Evolutionary conservation across 2,888 invertebrate genomes (phyloP).

Genomic region (Idaea straminata): DNA sequence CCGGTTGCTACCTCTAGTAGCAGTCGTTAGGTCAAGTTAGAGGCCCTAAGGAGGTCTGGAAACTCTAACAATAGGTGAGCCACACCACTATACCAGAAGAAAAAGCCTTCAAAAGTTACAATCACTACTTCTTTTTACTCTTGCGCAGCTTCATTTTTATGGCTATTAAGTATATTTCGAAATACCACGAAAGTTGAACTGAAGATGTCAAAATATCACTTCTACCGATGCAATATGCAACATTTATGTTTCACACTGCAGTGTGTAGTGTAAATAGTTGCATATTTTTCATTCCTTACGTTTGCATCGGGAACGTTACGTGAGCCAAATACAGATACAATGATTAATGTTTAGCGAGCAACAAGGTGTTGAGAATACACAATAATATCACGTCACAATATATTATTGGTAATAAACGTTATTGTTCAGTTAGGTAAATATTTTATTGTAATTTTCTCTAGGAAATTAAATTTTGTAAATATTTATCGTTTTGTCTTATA

Average conservation of each 20-base stretch:
- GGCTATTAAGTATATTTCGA: neutral
- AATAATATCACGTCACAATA: neutral
- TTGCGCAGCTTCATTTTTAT: neutral
- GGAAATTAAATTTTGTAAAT: neutral
- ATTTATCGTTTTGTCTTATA: neutral
- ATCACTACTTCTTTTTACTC: too few relatives aligned
- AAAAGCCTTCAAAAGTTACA: too few relatives aligned
- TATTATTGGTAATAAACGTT: neutral
- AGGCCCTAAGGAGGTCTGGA: too few relatives aligned
- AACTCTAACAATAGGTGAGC: too few relatives aligned
- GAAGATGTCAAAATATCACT: neutral
- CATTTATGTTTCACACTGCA: conserved; percentile 18
- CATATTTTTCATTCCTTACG: conserved; percentile 21
- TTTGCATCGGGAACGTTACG: conserved; percentile 12
- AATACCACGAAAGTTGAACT: neutral
- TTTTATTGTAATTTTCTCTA: neutral
- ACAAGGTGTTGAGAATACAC: neutral
- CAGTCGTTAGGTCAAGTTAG: too few relatives aligned
- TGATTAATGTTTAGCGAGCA: conserved; percentile 17
- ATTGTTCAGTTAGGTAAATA: neutral
- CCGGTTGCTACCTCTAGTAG: too few relatives aligned
- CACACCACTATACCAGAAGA: too few relatives aligned
- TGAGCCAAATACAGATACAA: conserved; percentile 18
- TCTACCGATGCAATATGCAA: neutral
- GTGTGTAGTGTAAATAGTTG: conserved; percentile 22